Base-by-base conservation (phyloP, 1,140 invertebrate species). In the Brachionus plicatilis region DNA sequence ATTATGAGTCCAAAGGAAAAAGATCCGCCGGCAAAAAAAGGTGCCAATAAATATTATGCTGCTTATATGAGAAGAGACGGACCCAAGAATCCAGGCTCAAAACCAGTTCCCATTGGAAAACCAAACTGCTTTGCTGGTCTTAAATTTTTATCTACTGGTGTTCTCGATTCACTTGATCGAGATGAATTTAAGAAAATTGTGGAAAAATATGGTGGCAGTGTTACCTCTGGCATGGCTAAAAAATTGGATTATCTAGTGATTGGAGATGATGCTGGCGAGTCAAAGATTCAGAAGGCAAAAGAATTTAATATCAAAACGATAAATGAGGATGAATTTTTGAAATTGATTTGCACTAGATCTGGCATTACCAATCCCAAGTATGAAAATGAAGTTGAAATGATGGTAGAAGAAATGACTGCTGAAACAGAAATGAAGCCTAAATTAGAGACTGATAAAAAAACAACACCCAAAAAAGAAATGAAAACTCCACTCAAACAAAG, bases 151-250 rank as follows among this genome's bases (percentile, higher is more conserved):
- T 89, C 95, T 60, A 96, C 95, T 84, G 96, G 96, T 24, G 93
- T 96, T 5, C 90, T 96, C 11, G 95, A 96, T 87, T 95, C 94
- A 0, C 91, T 97, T 85, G 94, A 96, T 87, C 91, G 93, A 41
- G 93, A 95, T 43, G 94, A 96, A 86, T 92, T 93, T 24, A 91
- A 92, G 56, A 91, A 91, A 24, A 88, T 95, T 11, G 93, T 96
- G 33, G 92, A 92, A 84, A 92, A 93, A 85, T 94, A 94, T 89
- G 94, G 95, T 27, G 96, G 95, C 0, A 92, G 92, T 88, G 91
- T 94, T 1, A 93, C 94, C 80, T 91, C 90, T 17, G 88, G 90
- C 47, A 89, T 97, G 12, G 95, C 94, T 82, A 93, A 92, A 86
- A 95, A 94, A 90, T 93, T 95, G 0, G 92, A 92, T 86, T 96